Evolutionary conservation across 2,113 vertebrate genomes (phyloP).

Genomic region (Psittacus erithacus): DNA sequence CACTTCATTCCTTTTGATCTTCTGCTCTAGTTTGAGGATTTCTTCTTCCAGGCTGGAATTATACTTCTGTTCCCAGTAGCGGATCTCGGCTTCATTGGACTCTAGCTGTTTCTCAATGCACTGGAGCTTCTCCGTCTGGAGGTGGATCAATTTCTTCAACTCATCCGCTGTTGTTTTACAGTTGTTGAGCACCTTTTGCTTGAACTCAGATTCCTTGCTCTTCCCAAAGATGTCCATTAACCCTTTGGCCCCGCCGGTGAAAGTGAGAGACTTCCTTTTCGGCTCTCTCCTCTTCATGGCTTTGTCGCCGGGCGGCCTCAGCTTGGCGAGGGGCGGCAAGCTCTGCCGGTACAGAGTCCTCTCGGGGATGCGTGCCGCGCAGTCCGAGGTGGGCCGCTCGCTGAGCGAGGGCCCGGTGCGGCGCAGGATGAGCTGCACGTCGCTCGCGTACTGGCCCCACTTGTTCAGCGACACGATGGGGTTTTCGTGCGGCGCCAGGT

Average conservation of each 20-base stretch:
- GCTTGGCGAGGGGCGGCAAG: conserved; percentile 91
- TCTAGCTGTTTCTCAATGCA: conserved; percentile 87
- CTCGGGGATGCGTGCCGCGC: conserved; percentile 86
- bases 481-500: conserved; percentile 92
- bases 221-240: conserved; percentile 92
- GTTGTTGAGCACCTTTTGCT: conserved; percentile 81
- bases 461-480: conserved; percentile 95
- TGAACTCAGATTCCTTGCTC: conserved; percentile 81
- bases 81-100: conserved; percentile 85
- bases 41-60: conserved; percentile 82
- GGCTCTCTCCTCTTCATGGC: conserved; percentile 90
- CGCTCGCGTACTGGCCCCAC: conserved; percentile 97
- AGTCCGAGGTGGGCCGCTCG: conserved; percentile 90
- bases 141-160: conserved; percentile 84
- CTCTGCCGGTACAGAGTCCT: conserved; percentile 93
- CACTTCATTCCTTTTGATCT: conserved; percentile 89
- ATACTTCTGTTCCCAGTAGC: conserved; percentile 83
- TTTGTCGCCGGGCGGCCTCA: conserved; percentile 85
- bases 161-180: conserved; percentile 83
- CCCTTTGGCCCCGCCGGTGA: conserved; percentile 90
- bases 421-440: conserved; percentile 93
- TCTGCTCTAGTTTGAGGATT: conserved; percentile 88
- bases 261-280: conserved; percentile 94
- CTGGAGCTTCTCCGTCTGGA: conserved; percentile 90
- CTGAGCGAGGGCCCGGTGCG: conserved; percentile 93